Evolutionary conservation across 2,888 invertebrate genomes (phyloP), one percentile per base, ranked within the genome.

Genomic region (Allolobophora icterica): DNA sequence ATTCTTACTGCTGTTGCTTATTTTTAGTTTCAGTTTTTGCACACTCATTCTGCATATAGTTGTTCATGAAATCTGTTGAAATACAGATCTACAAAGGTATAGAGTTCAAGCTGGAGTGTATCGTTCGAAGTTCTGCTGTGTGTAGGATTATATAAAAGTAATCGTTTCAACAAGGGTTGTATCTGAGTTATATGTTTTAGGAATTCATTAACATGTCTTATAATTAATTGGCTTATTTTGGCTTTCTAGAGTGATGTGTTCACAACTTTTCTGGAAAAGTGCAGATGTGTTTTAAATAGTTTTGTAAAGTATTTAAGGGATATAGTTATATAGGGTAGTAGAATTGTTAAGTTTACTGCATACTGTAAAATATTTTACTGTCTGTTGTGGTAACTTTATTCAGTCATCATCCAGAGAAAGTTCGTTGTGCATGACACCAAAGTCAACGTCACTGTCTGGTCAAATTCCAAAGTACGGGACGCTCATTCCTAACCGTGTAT

Each of bases 401-500:
- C 90, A 91, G 91, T 90, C 91, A 52, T 91, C 91, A 40, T 91
- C 91, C 42, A 91, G 91, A 90, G 91, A 91, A 84, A 91, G 91
- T 58, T 91, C 91, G 38, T 42, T 91, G 38, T 91, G 91, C 52
- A 84, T 91, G 35, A 91, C 91, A 15, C 91, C 91, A 21, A 91
- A 89, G 34, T 90, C 83, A 33, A 84, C 58, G 11, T 45, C 87
- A 11, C 89, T 52, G n/a, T 42, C 89, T 19, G 90, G 84, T 34
- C 92, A 92, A 35, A 52, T 89, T 42, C 95, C 95, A 58, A 95
- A 95, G 91, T 95, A 94, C 93, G 96, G 98, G 97, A 98, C 98
- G 58, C 96, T 98, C 92, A 98, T 99, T 94, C 98, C 98, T 92
- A 98, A 98, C 95, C 94, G 99, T 94, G 98, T 99, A 94, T 99